These are phyloP conservation scores for Drosophila varians DNA, from an alignment of 1,140 invertebrate species.

Conservation along the genomic window DNA sequence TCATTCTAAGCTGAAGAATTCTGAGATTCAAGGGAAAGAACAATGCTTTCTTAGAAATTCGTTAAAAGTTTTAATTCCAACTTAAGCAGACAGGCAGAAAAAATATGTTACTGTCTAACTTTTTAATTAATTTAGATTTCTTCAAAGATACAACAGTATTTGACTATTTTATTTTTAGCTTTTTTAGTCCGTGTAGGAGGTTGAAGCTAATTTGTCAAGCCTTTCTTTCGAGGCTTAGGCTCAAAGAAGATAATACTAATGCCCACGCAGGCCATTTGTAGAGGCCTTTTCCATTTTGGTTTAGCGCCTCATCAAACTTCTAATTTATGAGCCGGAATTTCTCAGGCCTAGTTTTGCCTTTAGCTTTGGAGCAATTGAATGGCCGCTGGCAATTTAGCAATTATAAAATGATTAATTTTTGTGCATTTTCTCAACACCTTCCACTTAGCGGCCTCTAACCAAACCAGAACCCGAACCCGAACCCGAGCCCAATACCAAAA, in stretches of 20 bases:
- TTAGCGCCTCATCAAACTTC: constrained; percentile 57
- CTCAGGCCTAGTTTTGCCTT: constrained; percentile 10
- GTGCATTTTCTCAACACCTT: constrained; percentile 80
- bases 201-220: constrained; percentile 36
- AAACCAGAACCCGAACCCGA: constrained; percentile 17
- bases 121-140: background rate
- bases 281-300: constrained; percentile 43
- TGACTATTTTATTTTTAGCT: background rate
- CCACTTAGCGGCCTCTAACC: constrained; percentile 61
- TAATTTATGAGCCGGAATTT: constrained; percentile 49
- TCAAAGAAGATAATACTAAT: constrained; percentile 7
- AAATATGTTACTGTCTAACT: too few relatives aligned
- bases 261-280: constrained; percentile 43
- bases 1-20: constrained; percentile 11
- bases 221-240: constrained; percentile 22
- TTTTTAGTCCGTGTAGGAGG: constrained; percentile 10
- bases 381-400: constrained; percentile 71
- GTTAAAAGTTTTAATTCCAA: background rate
- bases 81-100: background rate
- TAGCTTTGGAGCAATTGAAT: constrained; percentile 42
- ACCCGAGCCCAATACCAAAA: background rate
- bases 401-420: constrained; percentile 82
- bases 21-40: constrained; percentile 3
- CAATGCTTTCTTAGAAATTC: constrained; percentile 19
- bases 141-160: too few relatives aligned